Base-by-base conservation (phyloP, 2,888 invertebrate species). In the Zaprionus bogoriensis region DNA sequence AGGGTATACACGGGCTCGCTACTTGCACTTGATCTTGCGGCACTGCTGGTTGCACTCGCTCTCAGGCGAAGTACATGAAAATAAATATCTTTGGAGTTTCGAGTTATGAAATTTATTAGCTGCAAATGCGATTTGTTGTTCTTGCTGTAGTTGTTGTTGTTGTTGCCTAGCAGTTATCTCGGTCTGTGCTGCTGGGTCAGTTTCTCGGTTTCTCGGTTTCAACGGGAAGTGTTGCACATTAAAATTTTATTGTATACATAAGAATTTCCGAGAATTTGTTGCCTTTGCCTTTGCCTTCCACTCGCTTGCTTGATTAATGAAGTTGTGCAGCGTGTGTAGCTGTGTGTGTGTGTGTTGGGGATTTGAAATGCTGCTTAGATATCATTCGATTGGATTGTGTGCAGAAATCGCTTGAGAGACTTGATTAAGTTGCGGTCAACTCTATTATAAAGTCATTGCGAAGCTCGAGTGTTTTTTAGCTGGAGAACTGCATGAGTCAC, bases 201-300 rank as follows among this genome's bases (percentile, higher is more conserved):
- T 47, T 38, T 42, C 54, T 67, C 46, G 12, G 42, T 22, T 38
- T 42, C 14, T 36, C 44, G n/a, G 44, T 39, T 50, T 27, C 22
- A 74, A 74, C 59, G 54, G 75, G 74, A 74, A 74, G 67, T 70
- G 75, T 67, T 73, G 74, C 74, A 73, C 74, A 73, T 73, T 73
- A 73, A 73, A 73, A 74, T 66, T 72, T 61, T 50, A 70, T 74
- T 68, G 58, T 73, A 57, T 68, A 73, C 59, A 68, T 38, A 57
- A 54, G 60, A 74, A 72, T 61, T 72, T 74, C 72, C 32, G 14
- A 48, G 72, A 72, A 72, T 73, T 74, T 53, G 45, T 55, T 67
- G 73, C 41, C 48, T 22, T 27, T 9, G 32, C 14, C 32, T 36
- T 51, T 28, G 53, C 58, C 58, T 54, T 51, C n/a, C n/a, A n/a